Percentiles rank a stretch among this genome's conserved stretches.
phyloP scores from a whole-genome alignment of 2,113 vertebrate species.

The Mormyrus iriodes region DNA sequence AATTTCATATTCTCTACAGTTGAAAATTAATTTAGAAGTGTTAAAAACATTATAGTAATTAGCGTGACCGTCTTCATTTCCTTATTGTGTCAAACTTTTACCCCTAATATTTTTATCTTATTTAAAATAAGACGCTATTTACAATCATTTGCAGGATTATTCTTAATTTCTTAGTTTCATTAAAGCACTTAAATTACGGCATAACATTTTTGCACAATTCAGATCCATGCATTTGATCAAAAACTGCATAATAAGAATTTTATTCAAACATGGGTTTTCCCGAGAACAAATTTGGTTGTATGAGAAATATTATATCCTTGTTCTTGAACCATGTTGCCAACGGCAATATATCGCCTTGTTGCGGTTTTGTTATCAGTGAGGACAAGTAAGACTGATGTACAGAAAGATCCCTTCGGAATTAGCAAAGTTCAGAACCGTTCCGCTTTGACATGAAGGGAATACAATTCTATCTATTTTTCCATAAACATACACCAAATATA shows the following conservation, averaged over 20 bases:
- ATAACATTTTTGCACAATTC: neutral
- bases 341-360: neutral
- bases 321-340: neutral
- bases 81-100: neutral
- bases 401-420: neutral
- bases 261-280: neutral
- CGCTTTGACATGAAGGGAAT: neutral
- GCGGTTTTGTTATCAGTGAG: neutral
- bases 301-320: neutral
- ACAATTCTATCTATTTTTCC: neutral
- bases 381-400: neutral
- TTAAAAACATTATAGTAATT: neutral
- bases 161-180: neutral
- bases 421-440: neutral
- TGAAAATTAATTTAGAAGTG: neutral
- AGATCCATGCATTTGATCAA: neutral
- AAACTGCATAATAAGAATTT: neutral
- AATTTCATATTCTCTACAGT: neutral
- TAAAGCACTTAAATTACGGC: neutral
- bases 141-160: neutral
- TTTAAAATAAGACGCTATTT: neutral
- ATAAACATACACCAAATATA: conserved; percentile 2
- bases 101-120: neutral
- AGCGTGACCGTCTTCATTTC: neutral
- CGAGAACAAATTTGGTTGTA: neutral